Percentiles rank a stretch among this genome's conserved stretches.
These are phyloP conservation scores for Lutjanus campechanus DNA, from an alignment of 2,797 vertebrate species.

Conservation along the genomic window DNA sequence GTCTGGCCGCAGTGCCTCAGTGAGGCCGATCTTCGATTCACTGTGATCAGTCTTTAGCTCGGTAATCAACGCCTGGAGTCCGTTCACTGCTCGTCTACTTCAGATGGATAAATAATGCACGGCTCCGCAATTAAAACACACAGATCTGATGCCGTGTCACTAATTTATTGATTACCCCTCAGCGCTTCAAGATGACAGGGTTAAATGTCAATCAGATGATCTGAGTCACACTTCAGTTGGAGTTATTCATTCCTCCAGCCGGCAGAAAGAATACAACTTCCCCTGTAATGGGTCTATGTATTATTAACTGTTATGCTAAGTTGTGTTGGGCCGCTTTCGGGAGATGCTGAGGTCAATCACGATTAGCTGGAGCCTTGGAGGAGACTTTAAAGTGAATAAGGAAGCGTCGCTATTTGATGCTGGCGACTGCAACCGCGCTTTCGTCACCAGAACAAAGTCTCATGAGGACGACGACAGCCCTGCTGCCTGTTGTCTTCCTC, in stretches of 20 bases:
- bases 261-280: slow-evolving; percentile 66
- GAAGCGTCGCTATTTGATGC: slow-evolving; percentile 52
- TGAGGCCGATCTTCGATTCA: slow-evolving; percentile 63
- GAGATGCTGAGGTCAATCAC: slow-evolving; percentile 49
- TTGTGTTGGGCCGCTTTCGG: slow-evolving; percentile 54
- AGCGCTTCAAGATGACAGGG: slow-evolving; percentile 76
- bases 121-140: slow-evolving; percentile 79
- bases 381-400: slow-evolving; percentile 73
- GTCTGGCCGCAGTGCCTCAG: slow-evolving; percentile 12
- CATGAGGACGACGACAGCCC: background rate
- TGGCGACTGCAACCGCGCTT: background rate
- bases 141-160: slow-evolving; percentile 80
- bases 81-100: slow-evolving; percentile 57
- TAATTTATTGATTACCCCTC: slow-evolving; percentile 86
- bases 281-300: slow-evolving; percentile 62
- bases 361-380: slow-evolving; percentile 52
- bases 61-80: slow-evolving; percentile 76
- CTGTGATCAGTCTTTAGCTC: slow-evolving; percentile 75
- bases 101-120: slow-evolving; percentile 85
- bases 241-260: slow-evolving; percentile 79
- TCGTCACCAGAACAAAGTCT: slow-evolving; percentile 23
- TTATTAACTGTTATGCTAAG: slow-evolving; percentile 78
- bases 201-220: slow-evolving; percentile 87
- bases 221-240: slow-evolving; percentile 80
- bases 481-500: slow-evolving; percentile 9